Evolutionary conservation across 2,888 invertebrate species (phyloP).

Genomic region (Diaperis boleti): DNA sequence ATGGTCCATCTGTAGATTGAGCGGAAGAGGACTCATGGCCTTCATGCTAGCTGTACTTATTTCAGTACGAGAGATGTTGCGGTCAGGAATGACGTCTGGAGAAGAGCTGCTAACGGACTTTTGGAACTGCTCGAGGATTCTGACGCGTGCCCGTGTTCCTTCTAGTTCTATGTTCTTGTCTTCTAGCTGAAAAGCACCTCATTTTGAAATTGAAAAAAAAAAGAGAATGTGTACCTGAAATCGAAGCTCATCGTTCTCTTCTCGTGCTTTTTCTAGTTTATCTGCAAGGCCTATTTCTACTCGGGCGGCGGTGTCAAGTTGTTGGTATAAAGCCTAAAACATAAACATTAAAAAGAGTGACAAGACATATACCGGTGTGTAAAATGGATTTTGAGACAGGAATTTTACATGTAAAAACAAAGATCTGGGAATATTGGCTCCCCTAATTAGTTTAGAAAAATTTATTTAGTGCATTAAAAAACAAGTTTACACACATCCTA

Average conservation of each 20-base stretch:
- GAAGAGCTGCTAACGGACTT: conserved; percentile 52
- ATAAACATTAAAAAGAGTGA: neutral
- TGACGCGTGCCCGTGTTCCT: conserved; percentile 82
- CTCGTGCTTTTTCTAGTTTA: conserved; percentile 79
- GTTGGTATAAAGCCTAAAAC: conserved; percentile 78
- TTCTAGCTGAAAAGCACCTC: conserved; percentile 74
- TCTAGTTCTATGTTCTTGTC: conserved; percentile 87
- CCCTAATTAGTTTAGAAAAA: no score
- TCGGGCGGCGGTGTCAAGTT: conserved; percentile 77
- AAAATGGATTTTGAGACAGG: no score
- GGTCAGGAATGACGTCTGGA: conserved; percentile 66
- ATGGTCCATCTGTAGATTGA: conserved; percentile 69
- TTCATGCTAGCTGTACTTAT: conserved; percentile 71
- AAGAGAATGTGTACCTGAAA: conserved; percentile 74
- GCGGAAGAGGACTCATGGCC: conserved; percentile 70
- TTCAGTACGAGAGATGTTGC: conserved; percentile 65
- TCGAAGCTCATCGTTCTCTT: conserved; percentile 84
- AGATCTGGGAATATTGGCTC: no score
- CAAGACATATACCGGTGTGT: no score
- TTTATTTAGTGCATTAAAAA: no score
- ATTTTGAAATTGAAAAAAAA: neutral
- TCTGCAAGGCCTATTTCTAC: conserved; percentile 75
- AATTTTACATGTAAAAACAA: no score
- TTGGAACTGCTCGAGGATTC: conserved; percentile 75
- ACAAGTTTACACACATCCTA: no score